Evolutionary conservation across 2,113 vertebrate species (phyloP), one percentile per base, ranked within the genome.

Genomic region (Cygnus buccinator): DNA sequence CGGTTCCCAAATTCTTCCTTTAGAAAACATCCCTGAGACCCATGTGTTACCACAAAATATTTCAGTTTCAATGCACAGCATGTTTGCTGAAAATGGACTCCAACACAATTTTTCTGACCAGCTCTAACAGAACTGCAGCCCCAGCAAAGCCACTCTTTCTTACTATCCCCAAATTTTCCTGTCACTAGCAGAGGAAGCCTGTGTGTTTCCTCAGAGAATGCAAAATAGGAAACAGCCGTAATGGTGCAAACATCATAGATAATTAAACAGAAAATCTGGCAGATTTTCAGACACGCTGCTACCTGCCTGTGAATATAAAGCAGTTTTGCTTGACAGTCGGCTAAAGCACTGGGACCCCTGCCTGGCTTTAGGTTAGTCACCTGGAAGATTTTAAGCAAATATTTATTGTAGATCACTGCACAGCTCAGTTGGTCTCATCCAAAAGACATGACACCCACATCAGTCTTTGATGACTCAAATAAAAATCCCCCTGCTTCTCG

Each of bases 301-400:
- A 93, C 92, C 94, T 96, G 68, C 54, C 84, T 85, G 2, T 3
- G 41, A 96, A 96, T 84, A 92, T 78, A 82, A 96, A 94, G 90
- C 41, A 76, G 28, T 76, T 96, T 63, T 79, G 10, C 77, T 43
- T 87, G 41, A 87, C 70, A 87, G 73, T 33, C 77, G 44, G 74
- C 41, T 79, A 76, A 91, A 54, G 77, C 84, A 79, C n/a, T 0
- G 0, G 73, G 74, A 73, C 57, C 70, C 74, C 84, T 79, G 83
- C 84, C 81, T 94, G 89, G 44, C 31, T 76, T 73, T 68, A 33
- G 74, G 81, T 76, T 76, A 79, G 37, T 73, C 62, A 84, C 54
- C 74, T 46, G 67, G 35, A 89, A 93, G 74, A 73, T 59, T 93
- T 94, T 68, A 82, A 84, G 82, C 71, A 91, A 92, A 79, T 63